Evolutionary conservation across 37 sponge, comb jelly and placozoan genomes (phyloP).

Genomic region (Diacarnus erythraeanus): DNA sequence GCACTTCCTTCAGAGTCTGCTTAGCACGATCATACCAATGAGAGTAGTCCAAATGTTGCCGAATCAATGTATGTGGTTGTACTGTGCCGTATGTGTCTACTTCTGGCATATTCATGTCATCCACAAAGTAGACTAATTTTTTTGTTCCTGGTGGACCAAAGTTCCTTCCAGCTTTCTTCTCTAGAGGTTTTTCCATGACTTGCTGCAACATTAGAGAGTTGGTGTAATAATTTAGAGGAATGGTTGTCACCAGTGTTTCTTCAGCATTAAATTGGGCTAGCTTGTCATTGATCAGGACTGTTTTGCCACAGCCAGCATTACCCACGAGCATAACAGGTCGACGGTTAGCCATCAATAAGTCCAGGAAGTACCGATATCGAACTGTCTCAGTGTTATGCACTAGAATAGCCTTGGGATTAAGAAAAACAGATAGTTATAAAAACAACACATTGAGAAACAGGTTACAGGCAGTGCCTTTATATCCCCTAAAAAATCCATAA

Average conservation of each 20-base stretch:
- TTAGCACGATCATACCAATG: conserved; percentile 97
- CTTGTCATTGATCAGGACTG: conserved; percentile 92
- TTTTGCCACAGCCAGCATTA: conserved; percentile 95
- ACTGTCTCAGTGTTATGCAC: conserved; percentile 93
- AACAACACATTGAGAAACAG: too few species aligned
- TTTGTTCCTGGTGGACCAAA: conserved; percentile 97
- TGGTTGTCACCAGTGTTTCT: conserved; percentile 84
- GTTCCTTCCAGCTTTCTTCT: conserved; percentile 97
- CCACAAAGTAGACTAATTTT: conserved; percentile 95
- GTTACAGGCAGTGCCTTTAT: too few species aligned
- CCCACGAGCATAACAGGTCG: conserved; percentile 99
- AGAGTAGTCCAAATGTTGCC: conserved; percentile 96
- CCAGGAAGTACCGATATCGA: conserved; percentile 80
- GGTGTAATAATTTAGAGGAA: conserved; percentile 99
- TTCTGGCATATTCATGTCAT: conserved; percentile 99
- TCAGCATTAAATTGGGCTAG: conserved; percentile 51
- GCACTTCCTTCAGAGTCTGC: conserved; percentile 91
- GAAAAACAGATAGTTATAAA: too few species aligned
- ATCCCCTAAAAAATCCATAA: too few species aligned
- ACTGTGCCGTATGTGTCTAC: conserved; percentile 98
- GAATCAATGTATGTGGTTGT: conserved; percentile 95
- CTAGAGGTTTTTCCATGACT: conserved; percentile 93
- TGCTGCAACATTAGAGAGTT: conserved; percentile 95
- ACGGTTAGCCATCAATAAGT: conserved; percentile 87
- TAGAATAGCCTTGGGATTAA: conserved; percentile 68